These are phyloP conservation scores for Eurytoma adleriae DNA, from an alignment of 2,888 invertebrate species.

Conservation along the genomic window DNA sequence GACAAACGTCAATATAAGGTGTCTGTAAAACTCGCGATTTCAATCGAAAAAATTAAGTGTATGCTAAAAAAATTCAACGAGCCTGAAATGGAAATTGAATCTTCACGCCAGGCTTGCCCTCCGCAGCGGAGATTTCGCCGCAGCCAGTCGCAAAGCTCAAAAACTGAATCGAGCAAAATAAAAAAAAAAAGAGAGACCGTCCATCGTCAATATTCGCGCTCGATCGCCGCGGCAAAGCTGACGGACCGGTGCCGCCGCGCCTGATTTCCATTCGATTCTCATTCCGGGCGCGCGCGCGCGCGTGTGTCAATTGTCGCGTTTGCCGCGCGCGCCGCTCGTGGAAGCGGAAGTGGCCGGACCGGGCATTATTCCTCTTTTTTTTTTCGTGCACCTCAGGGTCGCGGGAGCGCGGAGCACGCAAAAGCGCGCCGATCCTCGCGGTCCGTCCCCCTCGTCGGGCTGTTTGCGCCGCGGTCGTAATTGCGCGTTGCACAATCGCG, in stretches of 20 bases:
- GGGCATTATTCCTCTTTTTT: not conserved
- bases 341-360: constrained; percentile 24
- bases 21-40: too few relatives aligned
- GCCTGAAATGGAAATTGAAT: too few relatives aligned
- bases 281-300: not conserved
- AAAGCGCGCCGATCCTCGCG: not conserved
- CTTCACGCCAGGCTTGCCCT: too few relatives aligned
- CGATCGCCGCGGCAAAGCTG: not conserved
- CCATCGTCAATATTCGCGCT: constrained; percentile 16
- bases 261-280: constrained; percentile 30
- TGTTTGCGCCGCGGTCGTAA: not conserved
- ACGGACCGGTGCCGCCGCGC: not conserved
- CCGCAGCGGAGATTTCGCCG: not conserved
- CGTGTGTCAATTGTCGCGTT: constrained; percentile 33
- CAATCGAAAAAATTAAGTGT: too few relatives aligned
- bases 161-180: not conserved
- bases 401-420: not conserved
- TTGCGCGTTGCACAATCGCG: constrained; percentile 15
- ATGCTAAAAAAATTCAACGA: too few relatives aligned
- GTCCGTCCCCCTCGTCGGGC: too few relatives aligned
- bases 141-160: not conserved
- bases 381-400: constrained; percentile 39
- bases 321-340: constrained; percentile 1
- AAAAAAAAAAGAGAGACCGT: not conserved
- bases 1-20: too few relatives aligned